These are phyloP conservation scores for Myripristis murdjan DNA, from an alignment of 2,797 vertebrate genomes.

Conservation along the genomic window DNA sequence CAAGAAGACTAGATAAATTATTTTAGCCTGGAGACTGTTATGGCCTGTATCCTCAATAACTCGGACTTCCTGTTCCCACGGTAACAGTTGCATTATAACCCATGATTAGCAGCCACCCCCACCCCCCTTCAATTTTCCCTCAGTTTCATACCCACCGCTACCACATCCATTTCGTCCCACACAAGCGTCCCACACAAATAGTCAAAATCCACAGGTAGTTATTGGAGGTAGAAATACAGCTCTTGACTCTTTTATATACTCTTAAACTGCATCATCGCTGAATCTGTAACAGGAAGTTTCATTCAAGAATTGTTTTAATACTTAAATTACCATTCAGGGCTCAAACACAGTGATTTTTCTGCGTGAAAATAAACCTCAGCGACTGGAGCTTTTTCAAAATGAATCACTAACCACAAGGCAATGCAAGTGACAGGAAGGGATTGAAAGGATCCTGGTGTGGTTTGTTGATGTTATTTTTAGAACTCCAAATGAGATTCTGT, in stretches of 20 bases:
- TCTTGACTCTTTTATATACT: slow-evolving; percentile 11
- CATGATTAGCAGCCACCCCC: slow-evolving; percentile 48
- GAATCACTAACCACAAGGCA: slow-evolving; percentile 64
- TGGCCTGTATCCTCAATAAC: slow-evolving; percentile 76
- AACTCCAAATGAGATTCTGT: slow-evolving; percentile 55
- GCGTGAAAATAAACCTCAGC: slow-evolving; percentile 30
- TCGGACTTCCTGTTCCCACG: slow-evolving; percentile 85
- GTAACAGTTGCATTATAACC: slow-evolving; percentile 60
- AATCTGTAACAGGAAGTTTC: slow-evolving; percentile 35
- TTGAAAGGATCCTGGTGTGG: slow-evolving; percentile 55
- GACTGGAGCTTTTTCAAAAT: slow-evolving; percentile 51
- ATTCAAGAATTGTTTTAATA: slow-evolving; percentile 47
- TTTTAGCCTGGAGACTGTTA: slow-evolving; percentile 74
- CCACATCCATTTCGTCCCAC: slow-evolving; percentile 40
- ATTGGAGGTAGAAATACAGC: slow-evolving; percentile 29
- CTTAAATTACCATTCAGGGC: slow-evolving; percentile 59
- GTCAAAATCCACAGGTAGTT: slow-evolving; percentile 46
- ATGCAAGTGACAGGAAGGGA: slow-evolving; percentile 63
- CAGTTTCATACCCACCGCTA: slow-evolving; percentile 47
- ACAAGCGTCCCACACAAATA: slow-evolving; percentile 26
- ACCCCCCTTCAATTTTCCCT: slow-evolving; percentile 46
- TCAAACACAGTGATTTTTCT: slow-evolving; percentile 55
- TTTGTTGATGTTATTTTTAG: slow-evolving; percentile 69
- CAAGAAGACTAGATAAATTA: slow-evolving; percentile 75
- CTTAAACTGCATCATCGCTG: slow-evolving; percentile 39